Conservation (phyloP, 1,140 invertebrate genomes). For the Galendromus occidentalis region DNA sequence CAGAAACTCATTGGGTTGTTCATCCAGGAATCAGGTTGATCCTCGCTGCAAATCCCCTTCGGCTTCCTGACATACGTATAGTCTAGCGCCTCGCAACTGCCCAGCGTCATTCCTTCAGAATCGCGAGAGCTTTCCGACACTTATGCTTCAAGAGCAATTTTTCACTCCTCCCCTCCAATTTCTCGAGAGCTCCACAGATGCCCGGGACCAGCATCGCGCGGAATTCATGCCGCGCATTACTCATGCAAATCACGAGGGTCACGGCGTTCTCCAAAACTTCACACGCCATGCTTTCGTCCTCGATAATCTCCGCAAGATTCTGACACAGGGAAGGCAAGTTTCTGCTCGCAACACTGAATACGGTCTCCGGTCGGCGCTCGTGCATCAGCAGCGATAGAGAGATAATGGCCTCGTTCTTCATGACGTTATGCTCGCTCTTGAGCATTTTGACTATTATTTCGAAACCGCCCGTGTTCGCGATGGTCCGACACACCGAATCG, state of each 20-base stretch:
- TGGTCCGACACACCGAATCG: slow-evolving; percentile 36
- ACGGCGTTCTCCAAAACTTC: not conserved
- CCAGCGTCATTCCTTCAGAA: not conserved
- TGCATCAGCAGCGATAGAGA: slow-evolving; percentile 26
- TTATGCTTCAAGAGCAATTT: not conserved
- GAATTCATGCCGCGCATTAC: not conserved
- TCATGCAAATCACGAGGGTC: not conserved
- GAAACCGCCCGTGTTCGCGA: slow-evolving; percentile 45
- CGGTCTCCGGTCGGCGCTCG: not conserved
- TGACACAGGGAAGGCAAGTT: not conserved
- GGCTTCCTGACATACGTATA: too few species aligned
- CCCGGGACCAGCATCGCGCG: not conserved
- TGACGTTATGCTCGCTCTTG: slow-evolving; percentile 51
- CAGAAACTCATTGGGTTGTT: too few species aligned
- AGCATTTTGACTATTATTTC: slow-evolving; percentile 56
- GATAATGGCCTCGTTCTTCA: slow-evolving; percentile 63
- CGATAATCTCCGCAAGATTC: not conserved
- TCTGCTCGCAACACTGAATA: not conserved
- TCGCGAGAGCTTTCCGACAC: not conserved
- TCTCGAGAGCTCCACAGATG: not conserved
- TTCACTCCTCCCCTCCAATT: not conserved
- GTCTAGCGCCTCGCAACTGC: too few species aligned
- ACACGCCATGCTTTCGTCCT: not conserved
- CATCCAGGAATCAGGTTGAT: too few species aligned
- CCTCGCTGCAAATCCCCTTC: too few species aligned